Evolutionary conservation across 2,888 invertebrate genomes (phyloP), one percentile per base, ranked within the genome.

Genomic region (Arge pagana): DNA sequence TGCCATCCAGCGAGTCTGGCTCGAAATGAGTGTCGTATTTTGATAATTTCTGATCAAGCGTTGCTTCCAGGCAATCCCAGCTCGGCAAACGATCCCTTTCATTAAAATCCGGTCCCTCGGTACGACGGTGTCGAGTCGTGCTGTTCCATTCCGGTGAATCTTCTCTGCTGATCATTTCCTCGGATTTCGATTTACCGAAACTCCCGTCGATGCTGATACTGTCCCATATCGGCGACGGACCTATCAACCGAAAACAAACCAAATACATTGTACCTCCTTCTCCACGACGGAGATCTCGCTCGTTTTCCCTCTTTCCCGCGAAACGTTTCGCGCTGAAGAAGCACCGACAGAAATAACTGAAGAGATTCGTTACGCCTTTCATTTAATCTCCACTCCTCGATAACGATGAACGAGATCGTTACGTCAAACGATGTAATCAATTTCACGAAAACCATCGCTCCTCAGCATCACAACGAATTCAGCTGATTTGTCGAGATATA

Each of bases 51-150:
- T 63, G 63, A 57, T 69, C 66, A 49, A 71, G 59, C 8, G 63
- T 61, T 18, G 64, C 64, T 42, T 71, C 70, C 33, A 71, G 63
- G 54, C 65, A 55, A 24, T 68, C 68, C 72, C 72, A 71, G 26
- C 41, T 50, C 6, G 50, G 50, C 4, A 50, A 31, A 6, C 50
- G 28, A 57, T 57, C 45, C 53, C 56, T 48, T 62, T 41, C 50
- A 10, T 30, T 16, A 10, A 24, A 36, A 31, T 52, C 48, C 10
- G 26, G 10, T 16, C 15, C 15, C 23, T 16, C 39, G 15, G 23
- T 24, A 16, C 18, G n/a, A 11, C 43, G 15, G 3, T 16, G 16
- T 42, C 35, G 35, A 10, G 33, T 35, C 28, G 35, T 18, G 35
- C 18, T 57, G 37, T 55, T 65, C 64, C 63, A 67, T 41, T 61